Percentiles rank a stretch among this genome's conserved stretches.
phyloP scores from a whole-genome alignment of 2,113 vertebrate genomes.

The Glaucomys volans region DNA sequence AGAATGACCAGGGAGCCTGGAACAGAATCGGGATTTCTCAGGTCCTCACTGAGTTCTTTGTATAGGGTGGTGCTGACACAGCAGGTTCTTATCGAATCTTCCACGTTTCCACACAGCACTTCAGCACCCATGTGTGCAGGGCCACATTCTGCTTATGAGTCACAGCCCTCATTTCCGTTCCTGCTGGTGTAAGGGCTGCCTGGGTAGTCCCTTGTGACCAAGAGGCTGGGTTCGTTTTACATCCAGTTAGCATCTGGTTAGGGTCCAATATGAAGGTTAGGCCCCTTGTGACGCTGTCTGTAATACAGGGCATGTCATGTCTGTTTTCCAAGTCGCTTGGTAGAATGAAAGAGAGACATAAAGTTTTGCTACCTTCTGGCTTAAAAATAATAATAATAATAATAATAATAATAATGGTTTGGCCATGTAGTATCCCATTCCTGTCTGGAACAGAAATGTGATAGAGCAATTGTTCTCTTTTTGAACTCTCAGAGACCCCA shows the following conservation, averaged over 20 bases:
- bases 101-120: background rate
- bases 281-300: background rate
- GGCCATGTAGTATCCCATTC: background rate
- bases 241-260: background rate
- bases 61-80: background rate
- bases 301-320: background rate
- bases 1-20: background rate
- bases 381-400: background rate
- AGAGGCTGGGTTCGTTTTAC: background rate
- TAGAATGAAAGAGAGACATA: conserved; percentile 14
- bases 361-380: background rate
- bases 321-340: background rate
- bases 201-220: background rate
- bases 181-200: background rate
- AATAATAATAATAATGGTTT: background rate
- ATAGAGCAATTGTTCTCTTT: background rate
- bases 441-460: background rate
- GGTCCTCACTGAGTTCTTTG: background rate
- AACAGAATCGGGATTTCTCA: background rate
- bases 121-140: conserved; percentile 13
- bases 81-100: background rate
- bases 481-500: background rate
- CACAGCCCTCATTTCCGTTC: background rate
- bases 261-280: background rate
- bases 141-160: background rate